These are phyloP conservation scores for Drosophila persimilis DNA, from an alignment of 1,140 invertebrate genomes.

Conservation along the genomic window DNA sequence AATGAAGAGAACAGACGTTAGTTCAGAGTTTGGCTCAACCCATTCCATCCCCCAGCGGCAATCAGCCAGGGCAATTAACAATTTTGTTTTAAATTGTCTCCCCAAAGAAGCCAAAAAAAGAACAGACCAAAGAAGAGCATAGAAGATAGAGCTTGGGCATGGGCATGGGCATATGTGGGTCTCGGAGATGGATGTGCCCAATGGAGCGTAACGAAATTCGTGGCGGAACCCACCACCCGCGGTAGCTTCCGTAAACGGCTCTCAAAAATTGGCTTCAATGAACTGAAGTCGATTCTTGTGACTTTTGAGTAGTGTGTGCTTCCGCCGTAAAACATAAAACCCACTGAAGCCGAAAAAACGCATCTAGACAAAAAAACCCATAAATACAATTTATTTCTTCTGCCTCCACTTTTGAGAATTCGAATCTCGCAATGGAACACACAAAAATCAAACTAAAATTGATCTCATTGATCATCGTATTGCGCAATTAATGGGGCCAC, in stretches of 20 bases:
- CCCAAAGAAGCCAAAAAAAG: conserved; percentile 16
- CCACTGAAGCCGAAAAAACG: conserved; percentile 72
- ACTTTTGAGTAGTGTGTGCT: conserved; percentile 42
- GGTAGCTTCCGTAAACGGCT: conserved; percentile 68
- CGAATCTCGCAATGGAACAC: conserved; percentile 4
- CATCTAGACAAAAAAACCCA: conserved; percentile 38
- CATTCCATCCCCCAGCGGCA: conserved; percentile 23
- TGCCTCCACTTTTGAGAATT: conserved; percentile 23
- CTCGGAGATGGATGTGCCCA: conserved; percentile 23
- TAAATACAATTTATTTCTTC: conserved; percentile 45
- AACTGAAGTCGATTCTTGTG: conserved; percentile 50
- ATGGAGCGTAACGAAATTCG: conserved; percentile 53
- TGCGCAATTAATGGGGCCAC: no score
- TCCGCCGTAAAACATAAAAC: conserved; percentile 77
- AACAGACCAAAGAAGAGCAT: neutral
- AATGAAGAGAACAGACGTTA: conserved; percentile 25
- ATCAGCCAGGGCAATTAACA: conserved; percentile 69
- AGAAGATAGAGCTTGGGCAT: no score
- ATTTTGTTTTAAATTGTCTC: conserved; percentile 44
- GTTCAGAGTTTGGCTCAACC: conserved; percentile 3
- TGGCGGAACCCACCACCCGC: conserved; percentile 42
- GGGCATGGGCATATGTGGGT: conserved; percentile 17
- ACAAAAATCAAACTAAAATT: no score
- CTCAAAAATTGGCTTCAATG: conserved; percentile 54
- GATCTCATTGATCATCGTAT: no score